These are phyloP conservation scores for Acrobasis repandana DNA, from an alignment of 2,888 invertebrate species.

Conservation along the genomic window DNA sequence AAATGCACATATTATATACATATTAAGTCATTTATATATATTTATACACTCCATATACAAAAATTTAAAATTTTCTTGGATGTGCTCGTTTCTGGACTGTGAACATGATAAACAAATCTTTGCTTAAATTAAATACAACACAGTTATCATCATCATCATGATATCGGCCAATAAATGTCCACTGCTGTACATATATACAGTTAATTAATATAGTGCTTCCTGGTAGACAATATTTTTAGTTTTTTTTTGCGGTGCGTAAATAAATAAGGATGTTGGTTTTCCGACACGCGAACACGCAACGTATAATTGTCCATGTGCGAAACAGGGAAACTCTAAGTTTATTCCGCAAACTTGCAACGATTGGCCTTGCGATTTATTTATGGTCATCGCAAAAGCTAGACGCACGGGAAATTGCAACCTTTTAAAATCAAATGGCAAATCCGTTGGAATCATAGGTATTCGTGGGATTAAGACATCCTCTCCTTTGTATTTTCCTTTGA, in stretches of 20 bases:
- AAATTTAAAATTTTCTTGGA: conserved; percentile 18
- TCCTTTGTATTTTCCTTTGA: conserved; percentile 31
- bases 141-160: too few species aligned
- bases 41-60: too few species aligned
- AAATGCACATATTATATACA: too few species aligned
- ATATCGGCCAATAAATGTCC: too few species aligned
- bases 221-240: conserved; percentile 5
- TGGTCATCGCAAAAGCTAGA: conserved; percentile 34
- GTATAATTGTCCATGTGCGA: conserved; percentile 19
- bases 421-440: conserved; percentile 33
- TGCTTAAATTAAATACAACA: conserved; percentile 24
- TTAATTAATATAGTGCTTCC: not conserved
- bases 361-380: conserved; percentile 35
- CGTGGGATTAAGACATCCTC: conserved; percentile 31
- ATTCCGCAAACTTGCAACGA: conserved; percentile 1
- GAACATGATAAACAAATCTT: conserved; percentile 27
- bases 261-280: conserved; percentile 16
- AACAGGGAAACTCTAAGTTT: conserved; percentile 31
- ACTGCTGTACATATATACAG: not conserved
- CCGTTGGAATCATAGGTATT: conserved; percentile 35
- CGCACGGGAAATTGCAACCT: conserved; percentile 34
- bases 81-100: conserved; percentile 25
- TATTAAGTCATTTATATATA: not conserved
- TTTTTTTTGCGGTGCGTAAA: not conserved
- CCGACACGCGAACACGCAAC: conserved; percentile 31